A percentile compares a stretch with the other conserved stretches of the same genome.
Conservation (phyloP, 2,888 invertebrate species). For the Apotomis turbidana region DNA sequence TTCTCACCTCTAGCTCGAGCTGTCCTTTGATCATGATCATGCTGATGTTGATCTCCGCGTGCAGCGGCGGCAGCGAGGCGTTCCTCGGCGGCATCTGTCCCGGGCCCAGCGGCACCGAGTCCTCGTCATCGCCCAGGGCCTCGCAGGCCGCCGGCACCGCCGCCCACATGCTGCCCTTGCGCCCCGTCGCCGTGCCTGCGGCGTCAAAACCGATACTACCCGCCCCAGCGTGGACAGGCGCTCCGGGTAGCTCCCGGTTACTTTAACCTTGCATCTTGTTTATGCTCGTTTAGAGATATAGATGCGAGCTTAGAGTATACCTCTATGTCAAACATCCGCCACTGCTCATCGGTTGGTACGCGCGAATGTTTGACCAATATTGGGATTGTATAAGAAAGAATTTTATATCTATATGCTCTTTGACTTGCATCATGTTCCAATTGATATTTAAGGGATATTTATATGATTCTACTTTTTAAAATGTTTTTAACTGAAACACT, state of each 20-base stretch:
- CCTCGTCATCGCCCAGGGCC: slow-evolving; percentile 72
- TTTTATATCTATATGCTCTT: not conserved
- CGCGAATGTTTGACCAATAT: slow-evolving; percentile 35
- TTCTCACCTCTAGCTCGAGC: slow-evolving; percentile 91
- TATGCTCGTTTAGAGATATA: not conserved
- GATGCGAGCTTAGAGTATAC: not conserved
- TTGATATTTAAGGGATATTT: not conserved
- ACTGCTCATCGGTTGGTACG: slow-evolving; percentile 36
- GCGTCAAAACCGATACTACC: slow-evolving; percentile 56
- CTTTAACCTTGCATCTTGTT: not conserved
- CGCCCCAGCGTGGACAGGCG: slow-evolving; percentile 45
- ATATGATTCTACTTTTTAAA: slow-evolving; percentile 12
- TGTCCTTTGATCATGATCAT: slow-evolving; percentile 96
- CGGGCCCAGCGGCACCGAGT: slow-evolving; percentile 87
- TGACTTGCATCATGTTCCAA: not conserved
- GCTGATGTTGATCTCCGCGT: slow-evolving; percentile 94
- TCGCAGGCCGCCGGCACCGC: slow-evolving; percentile 75
- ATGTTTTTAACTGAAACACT: slow-evolving; percentile 21
- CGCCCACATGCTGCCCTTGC: slow-evolving; percentile 84
- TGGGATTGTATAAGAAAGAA: not conserved
- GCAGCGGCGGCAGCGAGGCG: slow-evolving; percentile 87
- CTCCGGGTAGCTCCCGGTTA: not conserved
- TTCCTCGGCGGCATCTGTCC: slow-evolving; percentile 92
- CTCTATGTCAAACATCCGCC: slow-evolving; percentile 31
- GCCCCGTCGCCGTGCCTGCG: slow-evolving; percentile 81